phyloP scores from a whole-genome alignment of 1,140 invertebrate genomes.

The Conus ventricosus region DNA sequence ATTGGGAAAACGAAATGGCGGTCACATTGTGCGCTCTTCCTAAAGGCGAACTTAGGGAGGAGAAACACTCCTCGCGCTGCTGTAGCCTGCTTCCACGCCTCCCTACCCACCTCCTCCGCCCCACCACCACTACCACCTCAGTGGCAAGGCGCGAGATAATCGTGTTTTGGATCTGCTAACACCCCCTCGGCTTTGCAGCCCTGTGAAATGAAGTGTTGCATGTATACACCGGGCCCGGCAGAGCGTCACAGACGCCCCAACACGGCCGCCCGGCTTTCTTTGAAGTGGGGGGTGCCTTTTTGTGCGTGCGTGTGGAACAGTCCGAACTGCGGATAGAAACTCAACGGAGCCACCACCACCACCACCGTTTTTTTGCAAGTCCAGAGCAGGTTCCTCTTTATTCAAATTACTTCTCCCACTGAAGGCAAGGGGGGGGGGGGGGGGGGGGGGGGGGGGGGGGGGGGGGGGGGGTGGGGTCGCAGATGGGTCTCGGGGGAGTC shows the following conservation, averaged over 20 bases:
- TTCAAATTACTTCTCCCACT: conserved; percentile 4
- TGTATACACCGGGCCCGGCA: conserved; percentile 25
- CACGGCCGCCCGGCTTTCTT: neutral
- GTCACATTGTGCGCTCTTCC: too few relatives aligned
- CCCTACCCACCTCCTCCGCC: neutral
- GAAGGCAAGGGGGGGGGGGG: neutral
- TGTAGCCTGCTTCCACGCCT: neutral
- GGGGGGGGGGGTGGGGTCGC: neutral
- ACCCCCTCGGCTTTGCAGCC: conserved; percentile 7
- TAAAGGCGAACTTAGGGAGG: too few relatives aligned
- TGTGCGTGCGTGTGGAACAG: neutral
- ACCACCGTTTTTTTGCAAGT: neutral
- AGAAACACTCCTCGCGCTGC: too few relatives aligned
- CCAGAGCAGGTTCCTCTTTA: neutral
- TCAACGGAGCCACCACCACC: neutral
- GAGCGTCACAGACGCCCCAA: conserved; percentile 25
- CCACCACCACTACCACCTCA: neutral
- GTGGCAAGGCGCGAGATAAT: conserved; percentile 28
- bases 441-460: too few relatives aligned
- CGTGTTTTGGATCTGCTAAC: conserved; percentile 26
- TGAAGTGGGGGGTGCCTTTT: conserved; percentile 30
- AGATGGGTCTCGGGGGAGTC: neutral
- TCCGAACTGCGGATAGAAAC: neutral
- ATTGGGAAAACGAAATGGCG: too few relatives aligned
- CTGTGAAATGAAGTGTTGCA: conserved; percentile 33